Base-by-base conservation (phyloP, 1,140 invertebrate genomes). In the Drusus annulatus region DNA sequence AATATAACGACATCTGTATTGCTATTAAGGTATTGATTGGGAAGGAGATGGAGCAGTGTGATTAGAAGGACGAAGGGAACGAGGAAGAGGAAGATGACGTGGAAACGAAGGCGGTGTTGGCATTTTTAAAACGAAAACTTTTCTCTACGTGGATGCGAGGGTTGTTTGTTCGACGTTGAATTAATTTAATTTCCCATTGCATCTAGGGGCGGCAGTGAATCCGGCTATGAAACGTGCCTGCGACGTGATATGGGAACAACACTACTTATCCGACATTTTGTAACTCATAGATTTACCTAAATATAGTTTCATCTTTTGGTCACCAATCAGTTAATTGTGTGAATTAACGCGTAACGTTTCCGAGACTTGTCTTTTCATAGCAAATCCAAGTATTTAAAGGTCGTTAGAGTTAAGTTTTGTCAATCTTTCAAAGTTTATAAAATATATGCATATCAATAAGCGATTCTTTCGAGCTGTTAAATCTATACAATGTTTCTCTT, bases 391-490 rank as follows among this genome's bases (percentile, higher is more conserved):
- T 78, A 77, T 74, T 80, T 82, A 77, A 79, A 75, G 73, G 80
- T 80, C 71, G 79, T 83, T 80, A 83, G 81, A 69, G 71, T 78
- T 80, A 83, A 80, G 78, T 83, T 83, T 83, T 79, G 78, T 80
- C 75, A 80, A 62, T 78, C 79, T 76, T 83, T 82, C 79, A 80
- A 80, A 82, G 54, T 75, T 75, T 81, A 81, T 79, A 76, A 68
- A 80, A 78, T 75, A 78, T 81, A 28, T 83, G 81, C 81, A 83
- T 83, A 83, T 83, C 81, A 83, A 79, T 80, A 80, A 83, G 81
- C 81, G 75, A 80, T 83, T 83, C 51, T 69, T 80, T 83, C 79
- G 81, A 52, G 75, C 79, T 80, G 56, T 80, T 82, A 36, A 17
- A 68, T 68, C 25, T 45, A 7, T 73, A 73, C 51, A 54, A 52